Percentiles rank a stretch among this genome's conserved stretches.
These are phyloP conservation scores for Lamellibrachia columna DNA, from an alignment of 2,888 invertebrate species.

Conservation along the genomic window DNA sequence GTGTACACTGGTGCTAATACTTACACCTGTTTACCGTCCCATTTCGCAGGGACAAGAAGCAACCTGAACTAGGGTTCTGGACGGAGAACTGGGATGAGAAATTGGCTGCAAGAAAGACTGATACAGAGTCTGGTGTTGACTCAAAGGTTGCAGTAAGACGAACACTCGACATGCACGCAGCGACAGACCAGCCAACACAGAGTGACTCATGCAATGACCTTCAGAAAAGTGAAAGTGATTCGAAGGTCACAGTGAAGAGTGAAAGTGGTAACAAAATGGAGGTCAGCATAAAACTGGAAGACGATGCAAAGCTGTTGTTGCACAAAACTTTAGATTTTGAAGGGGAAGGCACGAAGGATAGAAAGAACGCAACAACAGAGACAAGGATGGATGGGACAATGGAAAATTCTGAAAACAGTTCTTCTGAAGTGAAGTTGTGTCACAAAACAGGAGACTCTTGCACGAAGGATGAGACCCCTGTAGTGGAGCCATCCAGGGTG, in stretches of 20 bases:
- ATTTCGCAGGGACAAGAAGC: background rate
- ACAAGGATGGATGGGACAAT: background rate
- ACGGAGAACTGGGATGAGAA: constrained; percentile 35
- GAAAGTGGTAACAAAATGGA: background rate
- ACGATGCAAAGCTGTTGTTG: background rate
- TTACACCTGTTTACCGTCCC: background rate
- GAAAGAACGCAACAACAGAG: background rate
- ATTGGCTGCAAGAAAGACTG: constrained; percentile 19
- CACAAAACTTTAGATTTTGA: background rate
- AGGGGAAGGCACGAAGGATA: background rate
- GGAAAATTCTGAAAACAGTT: background rate
- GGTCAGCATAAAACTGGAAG: constrained; percentile 17
- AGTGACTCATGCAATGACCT: background rate
- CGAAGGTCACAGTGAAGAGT: background rate
- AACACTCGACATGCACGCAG: background rate
- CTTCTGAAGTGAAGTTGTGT: background rate
- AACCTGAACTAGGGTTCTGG: constrained; percentile 26
- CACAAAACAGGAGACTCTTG: background rate
- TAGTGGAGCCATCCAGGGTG: background rate
- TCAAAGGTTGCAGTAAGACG: background rate
- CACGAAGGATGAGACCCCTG: background rate
- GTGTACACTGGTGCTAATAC: background rate
- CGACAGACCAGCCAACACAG: background rate
- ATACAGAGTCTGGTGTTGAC: background rate
- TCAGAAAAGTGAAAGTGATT: background rate